phyloP scores from a whole-genome alignment of 2,888 invertebrate species.

The Calephelis perditalis region DNA sequence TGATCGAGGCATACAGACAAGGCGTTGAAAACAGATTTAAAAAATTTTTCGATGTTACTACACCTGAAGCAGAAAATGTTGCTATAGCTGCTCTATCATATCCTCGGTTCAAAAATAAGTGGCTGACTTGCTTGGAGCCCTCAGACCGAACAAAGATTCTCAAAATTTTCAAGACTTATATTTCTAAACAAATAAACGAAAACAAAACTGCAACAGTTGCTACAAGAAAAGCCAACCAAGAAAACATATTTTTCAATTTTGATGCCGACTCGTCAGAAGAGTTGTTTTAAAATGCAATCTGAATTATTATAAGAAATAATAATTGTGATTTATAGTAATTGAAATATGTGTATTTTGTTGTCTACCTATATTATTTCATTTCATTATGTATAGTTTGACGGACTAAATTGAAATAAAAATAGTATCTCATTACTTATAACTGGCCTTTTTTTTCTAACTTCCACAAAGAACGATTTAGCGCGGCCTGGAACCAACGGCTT shows the following conservation, averaged over 20 bases:
- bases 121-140: constrained; percentile 23
- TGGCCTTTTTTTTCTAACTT: neutral
- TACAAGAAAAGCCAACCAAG: constrained; percentile 24
- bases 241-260: constrained; percentile 27
- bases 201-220: constrained; percentile 18
- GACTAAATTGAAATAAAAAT: constrained; percentile 1
- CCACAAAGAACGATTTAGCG: neutral
- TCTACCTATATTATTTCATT: too few species aligned
- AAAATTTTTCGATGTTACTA: constrained; percentile 15
- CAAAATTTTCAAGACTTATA: constrained; percentile 26
- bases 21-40: constrained; percentile 19
- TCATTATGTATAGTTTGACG: neutral
- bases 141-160: constrained; percentile 23
- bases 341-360: neutral
- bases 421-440: neutral
- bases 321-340: neutral
- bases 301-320: constrained; percentile 17
- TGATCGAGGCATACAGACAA: constrained; percentile 18
- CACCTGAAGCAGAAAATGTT: constrained; percentile 5
- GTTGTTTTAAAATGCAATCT: constrained; percentile 15
- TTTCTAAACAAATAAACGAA: constrained; percentile 27
- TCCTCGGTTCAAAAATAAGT: constrained; percentile 18
- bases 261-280: constrained; percentile 15
- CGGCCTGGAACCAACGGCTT: too few species aligned
- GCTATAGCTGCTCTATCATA: constrained; percentile 14